Percentiles rank a stretch among this genome's conserved stretches.
These are phyloP conservation scores for Pissodes strobi DNA, from an alignment of 1,140 invertebrate species.

Conservation along the genomic window DNA sequence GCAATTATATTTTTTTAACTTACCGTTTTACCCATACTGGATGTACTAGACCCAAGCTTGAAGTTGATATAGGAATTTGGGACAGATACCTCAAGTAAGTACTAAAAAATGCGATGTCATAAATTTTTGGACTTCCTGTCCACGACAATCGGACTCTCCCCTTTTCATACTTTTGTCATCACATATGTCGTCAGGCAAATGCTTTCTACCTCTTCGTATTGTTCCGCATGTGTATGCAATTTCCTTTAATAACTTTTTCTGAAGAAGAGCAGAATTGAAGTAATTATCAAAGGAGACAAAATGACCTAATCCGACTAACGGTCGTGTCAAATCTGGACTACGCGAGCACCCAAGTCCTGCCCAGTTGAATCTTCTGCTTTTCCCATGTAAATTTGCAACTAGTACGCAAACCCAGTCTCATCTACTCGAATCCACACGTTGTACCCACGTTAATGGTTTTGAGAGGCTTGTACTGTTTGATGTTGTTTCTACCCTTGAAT, in stretches of 20 bases:
- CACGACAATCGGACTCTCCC: constrained; percentile 51
- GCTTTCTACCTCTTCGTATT: constrained; percentile 46
- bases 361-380: constrained; percentile 33
- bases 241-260: constrained; percentile 40
- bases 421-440: constrained; percentile 50
- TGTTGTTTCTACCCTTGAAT: too few species aligned
- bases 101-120: constrained; percentile 51
- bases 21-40: too few species aligned
- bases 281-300: constrained; percentile 50
- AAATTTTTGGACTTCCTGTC: constrained; percentile 53
- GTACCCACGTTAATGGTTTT: constrained; percentile 59
- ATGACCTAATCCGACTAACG: constrained; percentile 44
- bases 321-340: constrained; percentile 26
- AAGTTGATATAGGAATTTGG: constrained; percentile 35
- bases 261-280: constrained; percentile 49
- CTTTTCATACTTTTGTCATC: constrained; percentile 50
- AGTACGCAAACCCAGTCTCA: constrained; percentile 51
- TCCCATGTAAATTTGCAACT: constrained; percentile 57
- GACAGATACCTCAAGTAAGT: constrained; percentile 35
- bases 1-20: too few species aligned
- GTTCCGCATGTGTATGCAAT: constrained; percentile 53
- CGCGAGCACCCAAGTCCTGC: constrained; percentile 50
- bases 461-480: constrained; percentile 44
- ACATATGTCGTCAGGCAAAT: constrained; percentile 43
- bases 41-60: too few species aligned